Base-by-base conservation (phyloP, 2,113 vertebrate genomes). In the Erpornis zantholeuca region DNA sequence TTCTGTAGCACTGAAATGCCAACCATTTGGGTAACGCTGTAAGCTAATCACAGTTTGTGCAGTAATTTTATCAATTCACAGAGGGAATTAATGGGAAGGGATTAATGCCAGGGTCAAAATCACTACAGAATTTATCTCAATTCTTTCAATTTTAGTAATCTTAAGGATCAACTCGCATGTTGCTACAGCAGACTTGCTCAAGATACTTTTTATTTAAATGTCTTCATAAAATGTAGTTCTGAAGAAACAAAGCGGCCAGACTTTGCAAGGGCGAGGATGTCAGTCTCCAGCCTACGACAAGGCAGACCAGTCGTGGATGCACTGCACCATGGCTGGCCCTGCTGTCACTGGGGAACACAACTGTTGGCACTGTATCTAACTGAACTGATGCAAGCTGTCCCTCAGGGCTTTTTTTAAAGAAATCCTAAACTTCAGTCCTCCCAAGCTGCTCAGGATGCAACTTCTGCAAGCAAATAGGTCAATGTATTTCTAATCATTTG, bases 301-400 rank as follows among this genome's bases (percentile, higher is more conserved):
- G 61, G 57, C 56, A 82, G 29, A 38, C 3, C 56, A 78, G 65
- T 53, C 70, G 38, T 11, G n/a, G 56, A 27, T 8, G 18, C 66
- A 25, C 2, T 11, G 50, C 63, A 49, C 52, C 0, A 0, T 17
- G 23, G 75, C 0, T 40, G 25, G 65, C 40, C 68, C 28, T 28
- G 31, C 42, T 33, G 2, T 24, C 73, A 15, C 1, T 33, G 38
- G 23, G 65, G 27, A 47, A 77, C 3, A 9, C 45, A 60, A 36
- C 54, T 63, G 56, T n/a, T 19, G 10, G 33, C 2, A 3, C 31
- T 38, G 1, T 4, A 27, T 29, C 45, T 19, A 57, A 53, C 35
- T 31, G 38, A 69, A 85, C 57, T 10, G 24, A 63, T 19, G 42
- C 25, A 49, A 68, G 28, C n/a, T 19, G 10, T 40, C 12, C 47